Evolutionary conservation across 2,888 invertebrate species (phyloP), one percentile per base, ranked within the genome.

Genomic region (Prosopocoilus inquinatus): DNA sequence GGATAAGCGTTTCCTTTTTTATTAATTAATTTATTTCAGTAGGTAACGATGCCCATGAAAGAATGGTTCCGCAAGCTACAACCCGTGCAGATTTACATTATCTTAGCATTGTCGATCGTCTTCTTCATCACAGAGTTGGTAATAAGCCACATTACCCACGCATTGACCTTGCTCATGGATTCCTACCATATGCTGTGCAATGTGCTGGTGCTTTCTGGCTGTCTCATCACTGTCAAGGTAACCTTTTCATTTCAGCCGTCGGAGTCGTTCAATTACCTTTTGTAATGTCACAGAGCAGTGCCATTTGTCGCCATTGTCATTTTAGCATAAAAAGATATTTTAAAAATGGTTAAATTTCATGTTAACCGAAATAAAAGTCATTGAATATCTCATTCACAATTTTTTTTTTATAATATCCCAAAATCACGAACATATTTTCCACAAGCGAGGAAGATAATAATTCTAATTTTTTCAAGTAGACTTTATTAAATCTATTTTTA

Each of bases 131-230:
- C 90, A 2, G 90, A 96, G 71, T 81, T 96, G 66, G 83, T 90
- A 63, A 86, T 92, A 7, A 93, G 94, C 58, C 91, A 96, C 76
- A 80, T 93, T 66, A 94, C 95, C 1, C 93, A 96, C 77, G 91
- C 95, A 1, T 84, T 96, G 47, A 95, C 96, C 0, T 82, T 96
- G 9, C 85, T 96, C 46, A 90, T 95, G 65, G 94, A 95, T 75
- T 89, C 95, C 8, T 96, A 96, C 79, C 95, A 96, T 78, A 92
- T 94, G 83, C 84, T 97, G 49, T 96, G 95, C 76, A 91, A 96
- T 71, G 89, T 96, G 35, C 86, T 96, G 52, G 93, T 95, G 8
- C 84, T 96, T 52, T 79, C 84, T 39, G 90, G 91, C 33, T 91
- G 89, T 70, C 85, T 92, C 67, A 79, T 89, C 46, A 88, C 91